phyloP scores from a whole-genome alignment of 1,140 invertebrate genomes.

The Brachionus calyciflorus region DNA sequence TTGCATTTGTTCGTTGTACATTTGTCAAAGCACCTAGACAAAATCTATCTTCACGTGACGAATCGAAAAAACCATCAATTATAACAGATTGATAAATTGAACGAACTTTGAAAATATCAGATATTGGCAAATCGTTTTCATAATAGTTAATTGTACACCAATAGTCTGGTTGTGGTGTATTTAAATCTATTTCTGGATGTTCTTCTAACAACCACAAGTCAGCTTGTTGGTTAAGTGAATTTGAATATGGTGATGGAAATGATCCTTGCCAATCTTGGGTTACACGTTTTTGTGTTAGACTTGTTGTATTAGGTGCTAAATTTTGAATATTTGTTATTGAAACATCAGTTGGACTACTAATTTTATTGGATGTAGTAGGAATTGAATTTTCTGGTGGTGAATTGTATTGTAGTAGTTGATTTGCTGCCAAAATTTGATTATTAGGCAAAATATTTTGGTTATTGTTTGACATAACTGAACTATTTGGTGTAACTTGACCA shows the following conservation, averaged over 20 bases:
- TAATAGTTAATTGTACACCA: conserved; percentile 46
- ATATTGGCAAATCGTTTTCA: conserved; percentile 65
- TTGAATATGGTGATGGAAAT: conserved; percentile 26
- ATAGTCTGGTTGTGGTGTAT: conserved; percentile 30
- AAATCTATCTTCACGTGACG: conserved; percentile 76
- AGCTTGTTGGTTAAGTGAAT: conserved; percentile 6
- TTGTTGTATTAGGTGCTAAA: conserved; percentile 4
- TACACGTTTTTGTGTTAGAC: not conserved
- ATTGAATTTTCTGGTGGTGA: not conserved
- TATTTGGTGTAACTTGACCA: not conserved
- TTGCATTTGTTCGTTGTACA: conserved; percentile 81
- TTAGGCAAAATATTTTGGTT: not conserved
- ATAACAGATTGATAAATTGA: conserved; percentile 87
- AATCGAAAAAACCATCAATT: conserved; percentile 96
- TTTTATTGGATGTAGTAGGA: not conserved
- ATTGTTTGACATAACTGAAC: not conserved
- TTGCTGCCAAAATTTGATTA: not conserved
- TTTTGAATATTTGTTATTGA: not conserved
- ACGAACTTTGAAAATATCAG: conserved; percentile 96
- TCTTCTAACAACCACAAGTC: conserved; percentile 35
- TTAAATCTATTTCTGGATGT: conserved; percentile 42
- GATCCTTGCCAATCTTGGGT: conserved; percentile 46
- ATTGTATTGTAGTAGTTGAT: not conserved
- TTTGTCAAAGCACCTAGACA: conserved; percentile 96
- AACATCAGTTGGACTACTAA: not conserved